Base-by-base conservation (phyloP, 1,140 invertebrate genomes). In the Drosophila guanche region DNA sequence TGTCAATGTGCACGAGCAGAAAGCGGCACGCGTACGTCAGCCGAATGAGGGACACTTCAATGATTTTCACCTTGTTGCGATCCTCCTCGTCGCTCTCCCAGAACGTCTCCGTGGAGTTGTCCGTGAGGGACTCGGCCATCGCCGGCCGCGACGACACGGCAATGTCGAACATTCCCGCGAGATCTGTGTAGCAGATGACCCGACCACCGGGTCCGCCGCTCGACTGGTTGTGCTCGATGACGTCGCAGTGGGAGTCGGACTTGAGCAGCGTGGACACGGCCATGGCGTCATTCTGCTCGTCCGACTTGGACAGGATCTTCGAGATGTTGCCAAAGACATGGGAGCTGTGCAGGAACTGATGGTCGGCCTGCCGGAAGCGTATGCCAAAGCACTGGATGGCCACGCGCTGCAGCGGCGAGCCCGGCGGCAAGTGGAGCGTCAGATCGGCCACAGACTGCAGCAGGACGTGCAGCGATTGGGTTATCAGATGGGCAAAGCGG, bases 81-180 rank as follows among this genome's bases (percentile, higher is more conserved):
- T 99, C 98, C 89, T 99, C 98, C 79, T 99, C 98, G 3, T 98
- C 98, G 62, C 97, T 99, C 92, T 99, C 98, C 98, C 98, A 99
- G 92, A 99, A 99, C 0, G 98, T 99, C 92, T 99, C 98, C 0
- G 98, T 99, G 1, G 97, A 98, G 77, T 96, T 96, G 91, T 99
- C 98, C 0, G 95, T 97, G 5, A 99, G 93, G 86, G 97, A 98
- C 2, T 95, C 95, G 20, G 98, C 95, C 97, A 99, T 98, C 2
- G 97, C 97, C 79, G 96, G 96, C 2, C 98, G 93, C 76, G 97
- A 99, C 0, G 98, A 99, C 0, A 97, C 96, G 71, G 96, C 96
- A 2, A 91, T 84, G 48, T 91, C 89, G 29, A 91, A 91, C 79
- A 90, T 91, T 1, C 90, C 91, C 0, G 74, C 67, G 8, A 91